These are phyloP conservation scores for Lamellibrachia luymesi DNA, from an alignment of 1,140 invertebrate species.

Conservation along the genomic window DNA sequence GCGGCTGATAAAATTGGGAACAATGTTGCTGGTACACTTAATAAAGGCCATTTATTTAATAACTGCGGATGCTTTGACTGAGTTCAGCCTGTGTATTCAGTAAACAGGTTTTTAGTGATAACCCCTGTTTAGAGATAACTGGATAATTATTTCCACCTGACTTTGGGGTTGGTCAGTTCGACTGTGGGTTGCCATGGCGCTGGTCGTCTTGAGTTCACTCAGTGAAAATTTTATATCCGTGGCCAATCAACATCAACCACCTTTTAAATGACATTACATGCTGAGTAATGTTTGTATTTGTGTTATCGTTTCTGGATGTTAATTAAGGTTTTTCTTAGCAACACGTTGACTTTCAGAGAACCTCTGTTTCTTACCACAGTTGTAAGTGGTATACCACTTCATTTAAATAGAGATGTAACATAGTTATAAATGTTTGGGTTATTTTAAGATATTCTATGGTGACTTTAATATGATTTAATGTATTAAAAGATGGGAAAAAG, in stretches of 20 bases:
- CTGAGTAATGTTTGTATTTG: background rate
- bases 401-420: background rate
- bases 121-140: background rate
- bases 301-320: background rate
- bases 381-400: background rate
- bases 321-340: background rate
- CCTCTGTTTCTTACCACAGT: background rate
- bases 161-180: background rate
- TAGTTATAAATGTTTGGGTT: background rate
- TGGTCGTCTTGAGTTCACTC: background rate
- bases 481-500: too few relatives aligned
- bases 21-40: background rate
- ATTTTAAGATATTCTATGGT: background rate
- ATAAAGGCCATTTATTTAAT: slow-evolving; percentile 2
- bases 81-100: background rate
- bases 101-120: background rate
- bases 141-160: background rate
- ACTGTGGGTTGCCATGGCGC: background rate
- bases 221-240: background rate
- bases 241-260: background rate
- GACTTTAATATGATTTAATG: background rate
- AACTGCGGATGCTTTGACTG: background rate
- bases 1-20: background rate
- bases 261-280: background rate
- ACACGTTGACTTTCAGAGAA: background rate